Evolutionary conservation across 2,888 invertebrate genomes (phyloP), one percentile per base, ranked within the genome.

Genomic region (Camponotus fellah): DNA sequence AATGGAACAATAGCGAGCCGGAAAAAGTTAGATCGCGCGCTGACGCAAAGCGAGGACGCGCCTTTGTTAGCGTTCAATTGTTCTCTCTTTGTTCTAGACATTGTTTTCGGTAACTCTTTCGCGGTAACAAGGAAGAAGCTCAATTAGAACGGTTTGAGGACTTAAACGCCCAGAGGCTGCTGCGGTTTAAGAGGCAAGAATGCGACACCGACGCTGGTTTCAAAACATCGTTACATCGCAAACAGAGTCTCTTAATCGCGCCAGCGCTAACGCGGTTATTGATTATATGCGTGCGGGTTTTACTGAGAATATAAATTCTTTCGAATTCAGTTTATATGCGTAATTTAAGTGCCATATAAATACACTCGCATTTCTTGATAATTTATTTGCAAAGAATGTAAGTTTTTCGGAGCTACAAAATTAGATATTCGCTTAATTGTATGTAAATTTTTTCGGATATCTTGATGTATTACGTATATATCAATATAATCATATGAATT

Each of bases 131-230:
- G 94, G 91, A 93, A 92, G 92, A 93, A 94, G 93, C 94, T 94
- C 94, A 95, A 94, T 95, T 94, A 94, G 93, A 92, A 92, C 90
- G 92, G 92, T 93, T 94, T 94, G 93, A 94, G 94, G 93, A 91
- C 92, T 93, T 94, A 94, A 94, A 94, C 93, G 94, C 94, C 94
- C 92, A 93, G 93, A 93, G 94, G 94, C 94, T 93, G 92, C 91
- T 91, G 90, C 64, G 85, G 85, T 92, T 94, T 93, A 93, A 91
- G 92, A 91, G 91, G 88, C 82, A 86, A 87, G 68, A 81, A 86
- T 72, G 83, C 77, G 12, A 75, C 66, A 79, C 85, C 83, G 77
- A 86, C 85, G 85, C 82, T 84, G 82, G 37, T 56, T 32, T 43
- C 53, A 53, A 37, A 87, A 83, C 85, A 87, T 85, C 84, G 82